Evolutionary conservation across 2,888 invertebrate species (phyloP).

Genomic region (Tricholauxania praeusta): DNA sequence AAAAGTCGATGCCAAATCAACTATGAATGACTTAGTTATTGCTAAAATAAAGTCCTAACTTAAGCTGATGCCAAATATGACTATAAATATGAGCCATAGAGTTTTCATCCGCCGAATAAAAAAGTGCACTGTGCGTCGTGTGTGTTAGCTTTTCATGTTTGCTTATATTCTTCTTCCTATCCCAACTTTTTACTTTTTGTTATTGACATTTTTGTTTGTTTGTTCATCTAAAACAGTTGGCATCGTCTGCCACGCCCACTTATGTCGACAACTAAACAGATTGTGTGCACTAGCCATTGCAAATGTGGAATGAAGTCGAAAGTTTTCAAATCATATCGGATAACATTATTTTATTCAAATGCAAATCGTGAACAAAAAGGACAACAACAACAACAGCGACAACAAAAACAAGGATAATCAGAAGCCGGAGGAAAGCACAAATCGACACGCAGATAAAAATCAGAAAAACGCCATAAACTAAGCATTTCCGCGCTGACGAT

Average conservation of each 20-base stretch:
- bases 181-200: neutral
- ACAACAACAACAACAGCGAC: neutral
- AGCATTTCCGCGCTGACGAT: too few relatives aligned
- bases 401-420: neutral
- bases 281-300: neutral
- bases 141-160: neutral
- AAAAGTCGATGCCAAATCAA: too few relatives aligned
- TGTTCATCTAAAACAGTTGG: neutral
- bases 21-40: too few relatives aligned
- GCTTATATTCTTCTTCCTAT: neutral
- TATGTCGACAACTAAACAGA: too few relatives aligned
- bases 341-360: constrained; percentile 40
- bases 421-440: constrained; percentile 14
- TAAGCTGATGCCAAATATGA: too few relatives aligned
- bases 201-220: constrained; percentile 3
- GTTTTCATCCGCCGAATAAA: too few relatives aligned
- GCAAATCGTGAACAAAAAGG: constrained; percentile 10
- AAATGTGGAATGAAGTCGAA: constrained; percentile 46
- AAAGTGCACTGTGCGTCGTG: neutral
- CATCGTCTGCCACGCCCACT: constrained; percentile 4
- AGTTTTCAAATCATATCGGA: constrained; percentile 51
- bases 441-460: constrained; percentile 37
- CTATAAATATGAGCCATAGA: too few relatives aligned
- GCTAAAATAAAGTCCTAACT: too few relatives aligned
- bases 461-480: constrained; percentile 35